Evolutionary conservation across 2,797 vertebrate species (phyloP).

Genomic region (Melanotaenia trifasciata): DNA sequence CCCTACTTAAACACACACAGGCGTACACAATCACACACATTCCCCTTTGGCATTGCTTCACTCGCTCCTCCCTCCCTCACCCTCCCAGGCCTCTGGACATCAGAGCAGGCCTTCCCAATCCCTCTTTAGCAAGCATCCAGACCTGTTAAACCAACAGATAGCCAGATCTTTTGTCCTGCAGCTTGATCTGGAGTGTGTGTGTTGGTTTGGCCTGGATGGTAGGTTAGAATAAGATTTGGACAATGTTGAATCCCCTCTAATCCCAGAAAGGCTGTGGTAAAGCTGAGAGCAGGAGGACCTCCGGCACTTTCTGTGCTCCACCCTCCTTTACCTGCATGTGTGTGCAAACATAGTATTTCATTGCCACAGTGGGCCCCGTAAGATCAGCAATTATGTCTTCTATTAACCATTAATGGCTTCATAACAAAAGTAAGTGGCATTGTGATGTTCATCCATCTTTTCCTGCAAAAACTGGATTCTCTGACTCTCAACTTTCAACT

Average conservation of each 20-base stretch:
- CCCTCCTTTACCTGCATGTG: slow-evolving; percentile 67
- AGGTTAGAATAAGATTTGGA: slow-evolving; percentile 79
- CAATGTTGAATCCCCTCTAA: slow-evolving; percentile 77
- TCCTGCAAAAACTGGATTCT: neutral
- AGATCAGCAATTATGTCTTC: slow-evolving; percentile 8
- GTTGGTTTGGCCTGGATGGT: slow-evolving; percentile 76
- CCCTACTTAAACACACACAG: slow-evolving; percentile 20
- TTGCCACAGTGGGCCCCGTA: slow-evolving; percentile 11
- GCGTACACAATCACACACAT: neutral
- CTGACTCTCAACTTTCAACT: neutral
- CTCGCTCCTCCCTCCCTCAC: slow-evolving; percentile 28
- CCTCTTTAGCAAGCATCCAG: slow-evolving; percentile 69
- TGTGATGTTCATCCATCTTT: neutral
- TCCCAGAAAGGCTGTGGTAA: slow-evolving; percentile 72
- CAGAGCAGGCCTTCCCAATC: slow-evolving; percentile 68
- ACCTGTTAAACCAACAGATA: slow-evolving; percentile 67
- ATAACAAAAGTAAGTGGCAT: neutral
- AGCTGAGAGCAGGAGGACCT: slow-evolving; percentile 63
- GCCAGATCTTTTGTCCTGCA: slow-evolving; percentile 47
- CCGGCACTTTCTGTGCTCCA: slow-evolving; percentile 52
- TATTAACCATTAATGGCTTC: neutral
- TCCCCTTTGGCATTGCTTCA: slow-evolving; percentile 47
- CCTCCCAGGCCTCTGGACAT: slow-evolving; percentile 60
- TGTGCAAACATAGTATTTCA: slow-evolving; percentile 18
- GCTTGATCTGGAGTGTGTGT: slow-evolving; percentile 72